phyloP scores from a whole-genome alignment of 2,113 vertebrate genomes.

The Anolis carolinensis region DNA sequence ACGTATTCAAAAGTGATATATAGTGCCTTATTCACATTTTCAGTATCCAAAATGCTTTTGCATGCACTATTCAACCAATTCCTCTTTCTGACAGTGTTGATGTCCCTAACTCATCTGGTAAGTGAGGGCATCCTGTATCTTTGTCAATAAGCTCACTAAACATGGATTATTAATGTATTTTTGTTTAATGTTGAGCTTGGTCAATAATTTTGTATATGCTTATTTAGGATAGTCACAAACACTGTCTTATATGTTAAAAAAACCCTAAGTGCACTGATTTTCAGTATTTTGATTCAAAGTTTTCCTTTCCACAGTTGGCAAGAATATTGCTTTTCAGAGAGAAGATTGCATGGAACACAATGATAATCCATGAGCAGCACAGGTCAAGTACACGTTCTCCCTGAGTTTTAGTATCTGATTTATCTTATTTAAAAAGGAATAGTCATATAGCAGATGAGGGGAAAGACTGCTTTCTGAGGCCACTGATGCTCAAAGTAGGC shows the following conservation, averaged over 20 bases:
- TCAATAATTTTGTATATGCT: too few relatives aligned
- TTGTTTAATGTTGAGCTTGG: too few relatives aligned
- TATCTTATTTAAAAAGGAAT: background rate
- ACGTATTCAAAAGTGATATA: too few relatives aligned
- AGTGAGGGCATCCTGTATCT: too few relatives aligned
- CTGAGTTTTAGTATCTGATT: background rate
- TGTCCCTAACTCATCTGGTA: too few relatives aligned
- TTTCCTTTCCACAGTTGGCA: background rate
- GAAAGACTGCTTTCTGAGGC: background rate
- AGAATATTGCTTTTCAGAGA: conserved; percentile 6
- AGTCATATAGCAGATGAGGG: background rate
- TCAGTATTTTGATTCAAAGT: background rate
- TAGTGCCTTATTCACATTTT: too few relatives aligned
- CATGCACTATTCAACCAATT: too few relatives aligned
- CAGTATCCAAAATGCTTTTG: too few relatives aligned
- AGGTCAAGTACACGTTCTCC: background rate
- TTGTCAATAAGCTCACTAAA: too few relatives aligned
- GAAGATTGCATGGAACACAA: background rate
- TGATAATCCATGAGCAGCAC: background rate
- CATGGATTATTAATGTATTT: too few relatives aligned
- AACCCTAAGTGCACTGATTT: background rate
- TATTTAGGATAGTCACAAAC: background rate
- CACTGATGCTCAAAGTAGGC: background rate
- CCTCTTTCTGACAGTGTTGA: too few relatives aligned
- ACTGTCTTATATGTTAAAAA: background rate